These are phyloP conservation scores for Brienomyrus brachyistius DNA, from an alignment of 2,113 vertebrate genomes.

Conservation along the genomic window DNA sequence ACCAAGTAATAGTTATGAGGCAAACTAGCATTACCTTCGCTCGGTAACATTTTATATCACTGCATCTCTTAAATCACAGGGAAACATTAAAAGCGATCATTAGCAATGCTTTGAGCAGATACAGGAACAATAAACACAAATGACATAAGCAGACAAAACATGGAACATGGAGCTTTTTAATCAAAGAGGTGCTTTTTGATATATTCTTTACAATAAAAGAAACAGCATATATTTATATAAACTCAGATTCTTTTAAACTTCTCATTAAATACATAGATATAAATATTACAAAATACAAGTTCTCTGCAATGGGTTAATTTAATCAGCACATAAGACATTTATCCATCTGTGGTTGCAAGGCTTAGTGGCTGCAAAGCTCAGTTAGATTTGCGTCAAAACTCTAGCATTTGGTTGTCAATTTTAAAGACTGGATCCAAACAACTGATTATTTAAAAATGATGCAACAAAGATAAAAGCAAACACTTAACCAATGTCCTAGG, in stretches of 20 bases:
- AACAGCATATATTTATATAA: constrained; percentile 53
- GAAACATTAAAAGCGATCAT: constrained; percentile 24
- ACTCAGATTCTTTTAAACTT: constrained; percentile 41
- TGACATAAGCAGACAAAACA: constrained; percentile 12
- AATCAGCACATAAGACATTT: constrained; percentile 40
- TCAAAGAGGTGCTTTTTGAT: constrained; percentile 48
- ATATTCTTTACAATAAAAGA: constrained; percentile 54
- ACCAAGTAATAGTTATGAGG: background rate
- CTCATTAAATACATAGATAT: constrained; percentile 58
- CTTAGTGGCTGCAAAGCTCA: constrained; percentile 14
- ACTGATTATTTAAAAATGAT: background rate
- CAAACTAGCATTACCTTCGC: background rate
- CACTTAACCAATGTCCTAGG: background rate
- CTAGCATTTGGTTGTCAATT: constrained; percentile 20
- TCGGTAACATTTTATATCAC: background rate
- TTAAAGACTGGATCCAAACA: constrained; percentile 1
- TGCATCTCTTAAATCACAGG: background rate
- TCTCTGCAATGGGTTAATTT: constrained; percentile 35
- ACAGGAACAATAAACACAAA: constrained; percentile 20
- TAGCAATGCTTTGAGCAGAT: constrained; percentile 25
- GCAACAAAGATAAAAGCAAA: background rate
- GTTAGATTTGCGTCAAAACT: constrained; percentile 42
- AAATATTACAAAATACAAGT: constrained; percentile 63
- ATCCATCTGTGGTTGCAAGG: constrained; percentile 35
- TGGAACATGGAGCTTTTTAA: background rate